Base-by-base conservation (phyloP, 2,888 invertebrate genomes). In the Dasysyrphus tricinctus region DNA sequence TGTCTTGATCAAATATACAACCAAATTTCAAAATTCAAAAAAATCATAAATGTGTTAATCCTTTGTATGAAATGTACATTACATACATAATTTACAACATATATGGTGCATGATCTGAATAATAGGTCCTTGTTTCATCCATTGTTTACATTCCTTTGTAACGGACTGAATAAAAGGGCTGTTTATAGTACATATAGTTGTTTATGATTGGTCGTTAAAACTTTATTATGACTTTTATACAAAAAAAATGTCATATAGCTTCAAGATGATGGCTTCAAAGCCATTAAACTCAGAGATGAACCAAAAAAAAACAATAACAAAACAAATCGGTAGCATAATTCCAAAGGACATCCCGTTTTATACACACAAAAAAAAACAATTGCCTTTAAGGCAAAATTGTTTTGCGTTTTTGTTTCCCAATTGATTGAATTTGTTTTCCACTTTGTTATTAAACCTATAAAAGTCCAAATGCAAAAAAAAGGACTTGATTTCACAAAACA, bases 381-480 rank as follows among this genome's bases (percentile, higher is more conserved):
- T 19, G n/a, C 42, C 44, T 63, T 29, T 14, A 29, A 14, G 42
- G n/a, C 9, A 63, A 11, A 44, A 63, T 4, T 11, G 57, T 16
- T 44, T 32, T n/a, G 2, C 3, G 11, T 42, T 44, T 14, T 4
- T 7, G 8, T 14, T 24, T 2, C 16, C 3, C 11, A 29, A 16
- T 16, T 24, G 24, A 61, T 37, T 67, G 5, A 65, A 11, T 47
- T 49, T 19, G 37, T 49, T 67, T 37, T 49, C 37, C 19, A 49
- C 34, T 67, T 63, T 29, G 32, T 63, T 44, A 11, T 61, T 63
- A 12, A 63, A 32, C 19, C 67, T 19, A 49, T 49, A 67, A 47
- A 49, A 49, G 16, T 19, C 37, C 34, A 19, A 49, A 47, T 3
- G 11, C 0, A 4, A 19, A 12, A n/a, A 8, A 39, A 37, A 16